phyloP scores from a whole-genome alignment of 2,797 vertebrate genomes.

The Crocodylus rhombifer region DNA sequence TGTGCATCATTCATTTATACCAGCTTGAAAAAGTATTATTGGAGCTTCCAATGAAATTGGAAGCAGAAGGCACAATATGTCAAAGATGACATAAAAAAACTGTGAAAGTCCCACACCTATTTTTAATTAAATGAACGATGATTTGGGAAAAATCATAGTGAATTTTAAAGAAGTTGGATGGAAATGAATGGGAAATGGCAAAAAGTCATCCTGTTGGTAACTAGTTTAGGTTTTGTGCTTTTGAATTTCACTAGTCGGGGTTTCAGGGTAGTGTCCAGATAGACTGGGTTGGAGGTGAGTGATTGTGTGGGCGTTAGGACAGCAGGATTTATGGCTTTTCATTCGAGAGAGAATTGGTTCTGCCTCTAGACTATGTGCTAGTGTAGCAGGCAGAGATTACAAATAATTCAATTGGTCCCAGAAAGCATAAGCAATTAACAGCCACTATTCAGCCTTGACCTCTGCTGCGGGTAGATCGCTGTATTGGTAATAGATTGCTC shows the following conservation, averaged over 20 bases:
- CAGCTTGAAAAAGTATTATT: neutral
- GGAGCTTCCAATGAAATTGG: neutral
- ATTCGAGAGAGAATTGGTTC: neutral
- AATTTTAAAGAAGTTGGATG: neutral
- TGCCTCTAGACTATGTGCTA: neutral
- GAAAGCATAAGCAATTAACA: neutral
- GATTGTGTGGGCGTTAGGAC: accelerated
- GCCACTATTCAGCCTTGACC: accelerated
- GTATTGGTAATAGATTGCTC: neutral
- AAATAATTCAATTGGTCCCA: neutral
- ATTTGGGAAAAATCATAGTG: neutral
- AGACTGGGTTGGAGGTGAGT: neutral
- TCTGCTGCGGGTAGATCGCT: accelerated
- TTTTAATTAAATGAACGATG: neutral
- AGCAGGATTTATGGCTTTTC: neutral
- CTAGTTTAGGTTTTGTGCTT: neutral
- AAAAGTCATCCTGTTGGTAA: neutral
- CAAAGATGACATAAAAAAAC: neutral
- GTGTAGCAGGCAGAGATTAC: accelerated
- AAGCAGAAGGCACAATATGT: neutral
- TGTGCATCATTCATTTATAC: neutral
- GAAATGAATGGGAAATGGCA: neutral
- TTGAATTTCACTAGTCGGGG: neutral
- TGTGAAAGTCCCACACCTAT: neutral
- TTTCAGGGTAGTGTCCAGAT: neutral